Evolutionary conservation across 2,797 vertebrate genomes (phyloP), one percentile per base, ranked within the genome.

Genomic region (Enteromius treurensis): DNA sequence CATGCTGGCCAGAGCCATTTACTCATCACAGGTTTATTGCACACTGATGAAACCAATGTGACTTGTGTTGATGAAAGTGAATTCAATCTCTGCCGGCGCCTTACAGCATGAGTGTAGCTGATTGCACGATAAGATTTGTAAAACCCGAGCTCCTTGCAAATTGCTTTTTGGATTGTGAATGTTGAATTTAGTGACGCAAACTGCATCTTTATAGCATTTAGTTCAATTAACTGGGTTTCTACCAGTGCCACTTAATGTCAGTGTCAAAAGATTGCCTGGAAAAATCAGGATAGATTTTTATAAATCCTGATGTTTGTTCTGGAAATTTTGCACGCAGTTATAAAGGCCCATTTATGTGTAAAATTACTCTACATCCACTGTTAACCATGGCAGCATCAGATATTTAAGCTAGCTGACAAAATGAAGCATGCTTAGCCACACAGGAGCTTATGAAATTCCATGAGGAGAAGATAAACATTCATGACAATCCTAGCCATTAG

Each of bases 331-430:
- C 34, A 58, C 5, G 7, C 26, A 17, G 5, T 32, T 45, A 60
- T 71, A 21, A 71, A 69, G 68, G 10, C 49, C 83, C 78, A 85
- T 83, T 87, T 77, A 47, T 75, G 49, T n/a, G 71, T 2, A 34
- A 19, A 65, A 65, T 65, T 65, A 86, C 77, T 77, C 77, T 86
- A 86, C 78, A 82, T 91, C 69, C 84, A 85, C 84, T 83, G 67
- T 81, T 58, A 34, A 51, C 67, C 62, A 34, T 40, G 70, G 75
- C 32, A 84, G 84, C 79, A 79, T 84, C 80, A 83, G 85, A 76
- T 84, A 86, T 86, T 81, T 84, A 55, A 77, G 17, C 19, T 71
- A 62, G 67, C 34, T 87, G 84, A 74, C 78, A 81, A 79, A 82
- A 58, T 70, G 42, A 69, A 84, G 76, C 69, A 67, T 79, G 80